Conservation (phyloP, 2,113 vertebrate genomes). For the Rousettus leschenaultii region DNA sequence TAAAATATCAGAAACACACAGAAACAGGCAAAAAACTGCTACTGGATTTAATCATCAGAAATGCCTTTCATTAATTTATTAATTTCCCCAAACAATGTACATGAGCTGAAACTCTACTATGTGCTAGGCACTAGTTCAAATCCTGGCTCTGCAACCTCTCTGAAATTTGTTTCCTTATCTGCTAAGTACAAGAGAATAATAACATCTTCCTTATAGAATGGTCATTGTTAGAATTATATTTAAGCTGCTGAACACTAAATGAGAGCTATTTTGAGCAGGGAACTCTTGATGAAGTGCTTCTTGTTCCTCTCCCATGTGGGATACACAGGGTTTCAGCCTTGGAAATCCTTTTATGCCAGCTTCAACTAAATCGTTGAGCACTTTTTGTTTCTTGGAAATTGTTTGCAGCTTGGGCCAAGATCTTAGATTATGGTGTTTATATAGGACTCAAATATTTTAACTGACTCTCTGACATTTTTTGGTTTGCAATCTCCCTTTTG, state of each 20-base stretch:
- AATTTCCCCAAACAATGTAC: conserved; percentile 11
- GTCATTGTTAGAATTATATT: not conserved
- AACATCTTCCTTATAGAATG: not conserved
- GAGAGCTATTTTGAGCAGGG: not conserved
- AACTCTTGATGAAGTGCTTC: not conserved
- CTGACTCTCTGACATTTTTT: conserved; percentile 22
- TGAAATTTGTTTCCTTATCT: conserved; percentile 6
- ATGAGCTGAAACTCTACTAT: not conserved
- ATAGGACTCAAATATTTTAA: conserved; percentile 6
- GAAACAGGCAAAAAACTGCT: not conserved
- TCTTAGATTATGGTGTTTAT: not conserved
- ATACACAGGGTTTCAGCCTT: not conserved
- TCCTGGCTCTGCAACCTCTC: not conserved
- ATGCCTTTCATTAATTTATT: not conserved
- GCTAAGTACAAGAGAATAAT: not conserved
- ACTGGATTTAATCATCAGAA: not conserved
- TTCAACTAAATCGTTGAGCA: conserved; percentile 6
- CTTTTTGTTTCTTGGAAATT: conserved; percentile 23
- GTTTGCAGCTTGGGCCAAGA: not conserved
- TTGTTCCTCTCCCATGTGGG: not conserved
- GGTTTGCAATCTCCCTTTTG: not conserved
- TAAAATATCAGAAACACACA: conserved; percentile 13
- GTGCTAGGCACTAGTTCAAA: not conserved
- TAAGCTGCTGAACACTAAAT: not conserved
- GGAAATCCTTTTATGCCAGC: not conserved